phyloP scores from a whole-genome alignment of 2,113 vertebrate species.

The Mobula birostris region DNA sequence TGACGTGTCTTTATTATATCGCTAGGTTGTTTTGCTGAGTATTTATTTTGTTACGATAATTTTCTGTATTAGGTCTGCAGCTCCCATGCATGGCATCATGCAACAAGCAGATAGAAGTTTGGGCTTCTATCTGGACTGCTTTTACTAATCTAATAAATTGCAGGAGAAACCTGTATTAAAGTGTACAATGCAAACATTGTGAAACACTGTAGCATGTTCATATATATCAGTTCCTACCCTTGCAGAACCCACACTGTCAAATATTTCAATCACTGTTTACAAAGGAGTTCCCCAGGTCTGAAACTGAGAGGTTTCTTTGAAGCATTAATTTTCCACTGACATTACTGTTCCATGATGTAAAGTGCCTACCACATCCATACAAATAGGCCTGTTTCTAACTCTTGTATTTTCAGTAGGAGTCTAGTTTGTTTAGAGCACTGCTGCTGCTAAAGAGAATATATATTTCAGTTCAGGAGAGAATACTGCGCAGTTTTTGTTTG shows the following conservation, averaged over 20 bases:
- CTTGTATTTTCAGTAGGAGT: not conserved
- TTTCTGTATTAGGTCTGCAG: not conserved
- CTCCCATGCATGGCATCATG: not conserved
- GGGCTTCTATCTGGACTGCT: not conserved
- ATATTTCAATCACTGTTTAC: constrained; percentile 29
- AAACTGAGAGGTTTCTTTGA: constrained; percentile 31
- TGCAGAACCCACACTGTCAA: not conserved
- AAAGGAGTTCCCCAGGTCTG: constrained; percentile 19
- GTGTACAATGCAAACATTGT: not conserved
- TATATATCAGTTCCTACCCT: not conserved
- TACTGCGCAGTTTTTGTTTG: not conserved
- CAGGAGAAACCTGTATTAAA: not conserved
- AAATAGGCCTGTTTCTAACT: not conserved
- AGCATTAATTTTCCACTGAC: constrained; percentile 19
- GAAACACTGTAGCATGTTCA: not conserved
- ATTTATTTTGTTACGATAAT: not conserved
- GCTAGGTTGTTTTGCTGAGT: not conserved
- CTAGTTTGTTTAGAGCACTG: not conserved
- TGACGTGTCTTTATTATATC: not conserved
- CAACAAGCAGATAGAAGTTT: not conserved
- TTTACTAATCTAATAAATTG: not conserved
- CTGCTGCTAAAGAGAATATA: not conserved
- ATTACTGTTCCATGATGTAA: constrained; percentile 28
- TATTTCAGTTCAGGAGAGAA: not conserved
- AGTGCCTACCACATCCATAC: not conserved